Evolutionary conservation across 2,797 vertebrate species (phyloP).

Genomic region (Melanotaenia nigrans): DNA sequence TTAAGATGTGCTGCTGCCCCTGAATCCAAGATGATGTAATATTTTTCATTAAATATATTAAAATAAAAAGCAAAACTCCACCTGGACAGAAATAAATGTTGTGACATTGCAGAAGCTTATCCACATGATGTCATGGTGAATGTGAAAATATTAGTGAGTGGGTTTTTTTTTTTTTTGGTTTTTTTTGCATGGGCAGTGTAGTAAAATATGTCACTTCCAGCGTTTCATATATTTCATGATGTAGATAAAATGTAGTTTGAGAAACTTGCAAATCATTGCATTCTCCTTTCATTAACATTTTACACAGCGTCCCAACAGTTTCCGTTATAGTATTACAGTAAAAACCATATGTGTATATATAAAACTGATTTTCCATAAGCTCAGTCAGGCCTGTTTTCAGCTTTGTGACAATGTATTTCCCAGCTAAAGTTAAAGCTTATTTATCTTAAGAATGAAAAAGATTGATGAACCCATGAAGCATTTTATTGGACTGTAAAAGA

Average conservation of each 20-base stretch:
- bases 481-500: neutral
- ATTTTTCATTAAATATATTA: no score
- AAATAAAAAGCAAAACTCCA: no score
- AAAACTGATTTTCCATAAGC: neutral
- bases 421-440: neutral
- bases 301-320: neutral
- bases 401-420: neutral
- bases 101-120: no score
- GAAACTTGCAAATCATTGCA: neutral
- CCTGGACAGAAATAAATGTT: no score
- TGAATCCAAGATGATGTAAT: neutral
- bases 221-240: neutral
- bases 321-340: neutral
- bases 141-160: no score
- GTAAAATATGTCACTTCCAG: neutral
- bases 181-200: neutral
- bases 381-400: neutral
- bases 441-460: neutral
- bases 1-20: neutral
- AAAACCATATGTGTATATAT: neutral
- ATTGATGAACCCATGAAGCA: neutral
- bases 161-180: no score
- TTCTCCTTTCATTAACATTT: neutral
- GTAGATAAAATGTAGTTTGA: no score
- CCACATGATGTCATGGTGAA: no score